Conservation (phyloP, 2,888 invertebrate species). For the Ectemnius continuus region DNA sequence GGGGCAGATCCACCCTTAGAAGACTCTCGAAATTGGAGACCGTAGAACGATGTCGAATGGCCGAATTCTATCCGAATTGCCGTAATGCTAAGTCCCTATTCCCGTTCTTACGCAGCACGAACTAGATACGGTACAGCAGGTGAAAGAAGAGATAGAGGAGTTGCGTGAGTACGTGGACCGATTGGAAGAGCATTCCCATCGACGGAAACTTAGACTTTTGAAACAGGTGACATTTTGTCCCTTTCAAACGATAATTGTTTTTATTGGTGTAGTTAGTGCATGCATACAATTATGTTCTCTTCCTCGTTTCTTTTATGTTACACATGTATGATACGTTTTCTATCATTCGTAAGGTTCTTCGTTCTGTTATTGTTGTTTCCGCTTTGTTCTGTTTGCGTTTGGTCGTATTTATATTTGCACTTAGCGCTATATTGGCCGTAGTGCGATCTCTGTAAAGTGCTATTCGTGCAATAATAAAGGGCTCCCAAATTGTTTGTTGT, state of each 20-base stretch:
- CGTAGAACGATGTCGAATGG: not conserved
- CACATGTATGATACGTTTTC: not conserved
- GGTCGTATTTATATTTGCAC: too few species aligned
- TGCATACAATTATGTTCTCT: too few species aligned
- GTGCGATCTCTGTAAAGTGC: slow-evolving; percentile 32
- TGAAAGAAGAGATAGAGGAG: slow-evolving; percentile 96
- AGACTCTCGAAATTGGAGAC: not conserved
- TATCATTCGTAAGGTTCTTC: too few species aligned
- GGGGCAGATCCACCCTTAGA: not conserved
- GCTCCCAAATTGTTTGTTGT: slow-evolving; percentile 30
- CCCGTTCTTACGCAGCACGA: slow-evolving; percentile 81
- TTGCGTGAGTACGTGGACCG: slow-evolving; percentile 94
- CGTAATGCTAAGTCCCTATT: slow-evolving; percentile 22
- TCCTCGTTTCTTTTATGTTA: not conserved
- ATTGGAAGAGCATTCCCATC: slow-evolving; percentile 93
- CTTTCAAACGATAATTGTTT: slow-evolving; percentile 17
- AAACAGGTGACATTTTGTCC: slow-evolving; percentile 86
- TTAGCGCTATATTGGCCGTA: slow-evolving; percentile 2
- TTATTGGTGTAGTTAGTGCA: too few species aligned
- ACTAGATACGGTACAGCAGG: slow-evolving; percentile 95
- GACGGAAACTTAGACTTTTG: slow-evolving; percentile 92
- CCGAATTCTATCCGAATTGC: not conserved
- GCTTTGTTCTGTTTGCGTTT: not conserved
- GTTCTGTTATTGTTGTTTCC: not conserved
- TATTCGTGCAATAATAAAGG: slow-evolving; percentile 29